A percentile compares a stretch with the other conserved stretches of the same genome.
Evolutionary conservation across 2,113 vertebrate species (phyloP).

Genomic region (Polypterus bichir): DNA sequence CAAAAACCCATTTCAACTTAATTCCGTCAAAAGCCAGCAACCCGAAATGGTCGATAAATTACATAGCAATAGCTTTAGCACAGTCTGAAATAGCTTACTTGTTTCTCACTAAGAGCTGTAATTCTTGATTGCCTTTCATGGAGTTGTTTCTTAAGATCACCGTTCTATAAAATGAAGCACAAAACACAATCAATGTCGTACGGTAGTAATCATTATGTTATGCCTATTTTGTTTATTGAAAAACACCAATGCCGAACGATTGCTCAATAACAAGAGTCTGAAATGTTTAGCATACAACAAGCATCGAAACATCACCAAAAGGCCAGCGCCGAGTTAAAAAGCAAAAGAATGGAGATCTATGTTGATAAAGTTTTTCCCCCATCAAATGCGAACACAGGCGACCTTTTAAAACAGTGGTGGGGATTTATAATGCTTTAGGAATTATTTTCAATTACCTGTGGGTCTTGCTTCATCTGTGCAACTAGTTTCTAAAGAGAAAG

Average conservation of each 20-base stretch:
- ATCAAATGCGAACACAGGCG: slow-evolving; percentile 37
- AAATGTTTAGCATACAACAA: slow-evolving; percentile 7
- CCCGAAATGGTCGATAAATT: slow-evolving; percentile 1
- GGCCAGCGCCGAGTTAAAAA: slow-evolving; percentile 5
- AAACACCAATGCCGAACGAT: too few species aligned
- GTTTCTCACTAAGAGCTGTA: slow-evolving; percentile 69
- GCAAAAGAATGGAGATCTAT: slow-evolving; percentile 46
- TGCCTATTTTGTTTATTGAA: too few species aligned
- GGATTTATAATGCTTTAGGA: slow-evolving; percentile 20
- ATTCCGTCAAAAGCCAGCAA: neutral
- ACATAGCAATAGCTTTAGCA: neutral
- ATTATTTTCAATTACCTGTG: slow-evolving; percentile 66
- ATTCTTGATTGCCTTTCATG: slow-evolving; percentile 64
- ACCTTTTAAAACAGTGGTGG: slow-evolving; percentile 26
- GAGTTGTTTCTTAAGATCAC: slow-evolving; percentile 69
- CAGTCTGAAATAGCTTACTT: slow-evolving; percentile 49
- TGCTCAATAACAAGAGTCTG: too few species aligned
- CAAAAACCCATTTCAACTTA: neutral
- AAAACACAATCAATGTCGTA: slow-evolving; percentile 15
- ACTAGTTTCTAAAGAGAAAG: slow-evolving; percentile 60
- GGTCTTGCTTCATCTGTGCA: slow-evolving; percentile 83
- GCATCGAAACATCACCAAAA: slow-evolving; percentile 4
- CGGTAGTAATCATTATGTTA: too few species aligned
- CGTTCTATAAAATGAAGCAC: slow-evolving; percentile 56
- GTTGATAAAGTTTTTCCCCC: slow-evolving; percentile 73